A percentile compares a stretch with the other conserved stretches of the same genome.
Evolutionary conservation across 2,888 invertebrate species (phyloP).

Genomic region (Agelastica alni): DNA sequence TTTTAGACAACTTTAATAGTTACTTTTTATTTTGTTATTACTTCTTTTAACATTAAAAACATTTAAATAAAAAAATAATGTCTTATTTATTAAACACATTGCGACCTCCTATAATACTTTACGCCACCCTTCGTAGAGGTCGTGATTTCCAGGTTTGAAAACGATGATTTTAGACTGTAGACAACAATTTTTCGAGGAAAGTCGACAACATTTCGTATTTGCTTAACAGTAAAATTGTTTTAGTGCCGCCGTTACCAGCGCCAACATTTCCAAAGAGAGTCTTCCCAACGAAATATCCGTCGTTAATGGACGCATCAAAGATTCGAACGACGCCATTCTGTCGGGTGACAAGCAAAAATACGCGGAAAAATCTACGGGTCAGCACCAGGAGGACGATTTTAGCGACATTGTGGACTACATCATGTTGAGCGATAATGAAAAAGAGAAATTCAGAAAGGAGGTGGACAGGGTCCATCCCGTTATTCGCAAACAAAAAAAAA

Average conservation of each 20-base stretch:
- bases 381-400: slow-evolving; percentile 63
- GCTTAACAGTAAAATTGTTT: slow-evolving; percentile 13
- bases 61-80: too few species aligned
- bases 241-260: slow-evolving; percentile 47
- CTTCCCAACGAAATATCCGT: slow-evolving; percentile 44
- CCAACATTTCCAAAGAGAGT: slow-evolving; percentile 54
- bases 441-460: slow-evolving; percentile 57
- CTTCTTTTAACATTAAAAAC: too few species aligned
- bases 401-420: slow-evolving; percentile 63
- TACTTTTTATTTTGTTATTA: too few species aligned
- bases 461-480: slow-evolving; percentile 61
- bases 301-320: slow-evolving; percentile 23
- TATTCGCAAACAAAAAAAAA: slow-evolving; percentile 56
- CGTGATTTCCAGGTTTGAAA: too few species aligned
- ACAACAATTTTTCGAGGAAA: too few species aligned
- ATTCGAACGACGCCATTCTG: slow-evolving; percentile 22
- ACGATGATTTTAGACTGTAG: too few species aligned
- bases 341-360: slow-evolving; percentile 28
- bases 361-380: slow-evolving; percentile 41
- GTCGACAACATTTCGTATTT: too few species aligned
- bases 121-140: too few species aligned
- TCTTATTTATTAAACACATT: too few species aligned
- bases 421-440: slow-evolving; percentile 60
- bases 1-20: too few species aligned
- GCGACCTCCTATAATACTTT: too few species aligned